phyloP scores from a whole-genome alignment of 2,113 vertebrate species.

The Isichthys henryi region DNA sequence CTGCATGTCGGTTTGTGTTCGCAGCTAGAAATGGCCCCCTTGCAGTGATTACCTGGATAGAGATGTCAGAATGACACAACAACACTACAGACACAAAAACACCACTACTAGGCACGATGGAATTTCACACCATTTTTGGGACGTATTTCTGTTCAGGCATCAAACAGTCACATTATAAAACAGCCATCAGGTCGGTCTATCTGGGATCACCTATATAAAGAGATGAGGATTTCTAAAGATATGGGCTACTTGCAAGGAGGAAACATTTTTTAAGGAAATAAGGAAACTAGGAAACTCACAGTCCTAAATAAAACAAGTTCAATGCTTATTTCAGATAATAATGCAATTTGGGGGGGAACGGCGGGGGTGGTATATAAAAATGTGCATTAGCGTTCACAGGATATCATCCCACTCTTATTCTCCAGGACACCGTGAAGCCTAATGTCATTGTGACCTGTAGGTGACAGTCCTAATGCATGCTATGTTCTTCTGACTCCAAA shows the following conservation, averaged over 20 bases:
- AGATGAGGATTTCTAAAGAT: not conserved
- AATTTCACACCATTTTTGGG: not conserved
- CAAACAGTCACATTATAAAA: too few relatives aligned
- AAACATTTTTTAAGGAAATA: not conserved
- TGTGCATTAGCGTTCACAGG: not conserved
- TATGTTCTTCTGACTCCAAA: not conserved
- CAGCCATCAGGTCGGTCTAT: not conserved
- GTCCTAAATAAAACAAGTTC: not conserved
- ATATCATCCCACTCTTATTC: not conserved
- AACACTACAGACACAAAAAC: not conserved
- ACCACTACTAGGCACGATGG: not conserved
- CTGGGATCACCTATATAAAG: not conserved
- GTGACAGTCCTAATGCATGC: not conserved
- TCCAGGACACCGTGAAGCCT: not conserved
- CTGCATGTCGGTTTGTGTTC: not conserved
- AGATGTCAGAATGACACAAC: not conserved
- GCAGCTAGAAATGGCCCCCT: not conserved
- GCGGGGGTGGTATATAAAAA: not conserved
- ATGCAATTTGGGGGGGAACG: not conserved
- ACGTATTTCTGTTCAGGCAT: not conserved
- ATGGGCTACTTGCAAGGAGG: not conserved
- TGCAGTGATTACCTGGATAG: not conserved
- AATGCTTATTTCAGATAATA: not conserved
- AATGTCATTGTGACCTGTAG: not conserved
- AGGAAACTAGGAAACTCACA: not conserved